These are phyloP conservation scores for Leucopsar rothschildi DNA, from an alignment of 2,113 vertebrate species.

Conservation along the genomic window DNA sequence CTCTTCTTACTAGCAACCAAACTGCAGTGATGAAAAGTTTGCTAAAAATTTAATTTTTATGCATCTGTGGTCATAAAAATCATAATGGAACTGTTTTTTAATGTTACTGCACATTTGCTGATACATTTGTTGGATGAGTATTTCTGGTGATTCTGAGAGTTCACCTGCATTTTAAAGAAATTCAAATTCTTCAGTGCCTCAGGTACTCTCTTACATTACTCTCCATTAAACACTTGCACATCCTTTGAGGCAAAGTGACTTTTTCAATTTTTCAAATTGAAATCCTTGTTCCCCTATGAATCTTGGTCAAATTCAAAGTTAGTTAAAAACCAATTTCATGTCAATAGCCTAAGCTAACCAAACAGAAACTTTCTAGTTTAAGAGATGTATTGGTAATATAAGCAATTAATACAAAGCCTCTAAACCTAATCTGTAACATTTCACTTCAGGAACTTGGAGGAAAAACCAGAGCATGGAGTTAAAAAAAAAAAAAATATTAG, in stretches of 20 bases:
- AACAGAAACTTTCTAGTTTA: background rate
- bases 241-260: background rate
- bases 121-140: background rate
- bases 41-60: background rate
- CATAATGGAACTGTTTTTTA: background rate
- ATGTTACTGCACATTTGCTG: background rate
- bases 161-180: background rate
- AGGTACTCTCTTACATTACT: background rate
- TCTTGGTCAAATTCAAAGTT: background rate
- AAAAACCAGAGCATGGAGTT: background rate
- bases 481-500: background rate
- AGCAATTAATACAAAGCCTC: background rate
- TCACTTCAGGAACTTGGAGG: background rate
- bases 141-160: background rate
- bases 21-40: background rate
- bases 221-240: background rate
- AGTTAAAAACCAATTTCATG: background rate
- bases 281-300: background rate
- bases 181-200: background rate
- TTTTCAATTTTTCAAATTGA: background rate
- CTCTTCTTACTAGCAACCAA: background rate
- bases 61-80: background rate
- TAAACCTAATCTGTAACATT: background rate
- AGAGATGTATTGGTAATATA: background rate
- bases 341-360: background rate